Evolutionary conservation across 2,888 invertebrate genomes (phyloP).

Genomic region (Listrodromus nycthemerus): DNA sequence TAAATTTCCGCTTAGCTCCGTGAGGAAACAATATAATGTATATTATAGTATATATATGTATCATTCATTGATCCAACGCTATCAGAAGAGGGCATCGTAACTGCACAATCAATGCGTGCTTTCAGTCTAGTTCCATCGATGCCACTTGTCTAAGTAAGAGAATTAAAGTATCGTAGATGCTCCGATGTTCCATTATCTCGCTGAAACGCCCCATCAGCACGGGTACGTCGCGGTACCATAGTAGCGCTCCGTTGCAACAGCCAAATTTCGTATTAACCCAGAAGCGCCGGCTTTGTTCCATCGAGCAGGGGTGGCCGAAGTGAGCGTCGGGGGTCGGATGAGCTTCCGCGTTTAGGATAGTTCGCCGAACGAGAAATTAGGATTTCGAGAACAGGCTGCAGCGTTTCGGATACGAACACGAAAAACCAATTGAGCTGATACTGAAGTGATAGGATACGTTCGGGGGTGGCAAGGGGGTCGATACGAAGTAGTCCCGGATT

Average conservation of each 20-base stretch:
- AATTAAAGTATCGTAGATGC: constrained; percentile 19
- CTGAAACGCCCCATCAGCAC: constrained; percentile 26
- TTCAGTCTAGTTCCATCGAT: not conserved
- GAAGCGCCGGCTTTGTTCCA: constrained; percentile 64
- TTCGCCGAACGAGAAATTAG: constrained; percentile 75
- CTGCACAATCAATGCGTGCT: not conserved
- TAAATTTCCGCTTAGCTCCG: not conserved
- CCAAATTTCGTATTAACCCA: constrained; percentile 68
- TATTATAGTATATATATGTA: not conserved
- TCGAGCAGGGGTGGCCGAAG: constrained; percentile 39
- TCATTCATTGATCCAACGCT: not conserved
- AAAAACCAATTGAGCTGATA: constrained; percentile 78
- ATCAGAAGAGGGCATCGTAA: not conserved
- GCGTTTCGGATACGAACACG: constrained; percentile 69
- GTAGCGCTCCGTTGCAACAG: constrained; percentile 54
- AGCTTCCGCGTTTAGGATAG: constrained; percentile 17
- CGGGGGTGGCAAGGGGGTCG: constrained; percentile 12
- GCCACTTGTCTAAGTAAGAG: constrained; percentile 23
- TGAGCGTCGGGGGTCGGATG: constrained; percentile 35
- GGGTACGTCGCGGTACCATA: constrained; percentile 5
- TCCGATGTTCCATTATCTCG: constrained; percentile 18
- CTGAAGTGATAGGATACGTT: constrained; percentile 64
- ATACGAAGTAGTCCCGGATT: not conserved
- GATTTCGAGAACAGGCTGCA: constrained; percentile 74
- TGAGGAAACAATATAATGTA: not conserved